Conservation (phyloP, 2,888 invertebrate genomes). For the Tiliacea citrago region DNA sequence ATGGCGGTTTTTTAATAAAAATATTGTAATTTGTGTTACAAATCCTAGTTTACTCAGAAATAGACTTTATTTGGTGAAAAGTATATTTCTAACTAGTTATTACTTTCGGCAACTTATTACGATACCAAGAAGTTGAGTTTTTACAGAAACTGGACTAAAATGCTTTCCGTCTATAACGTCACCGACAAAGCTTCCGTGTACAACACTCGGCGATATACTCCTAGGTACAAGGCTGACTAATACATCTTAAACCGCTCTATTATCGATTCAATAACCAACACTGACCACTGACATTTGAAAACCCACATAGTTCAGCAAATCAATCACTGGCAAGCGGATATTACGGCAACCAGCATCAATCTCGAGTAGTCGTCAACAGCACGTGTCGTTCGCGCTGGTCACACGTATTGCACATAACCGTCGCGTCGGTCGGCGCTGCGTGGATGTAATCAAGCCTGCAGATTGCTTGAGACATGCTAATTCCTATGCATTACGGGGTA, state of each 20-base stretch:
- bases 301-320: conserved; percentile 34
- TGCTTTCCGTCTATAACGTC: background rate
- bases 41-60: conserved; percentile 6
- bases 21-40: conserved; percentile 19
- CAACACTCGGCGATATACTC: background rate
- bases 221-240: background rate
- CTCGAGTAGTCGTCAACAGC: conserved; percentile 28
- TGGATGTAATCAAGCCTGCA: conserved; percentile 10
- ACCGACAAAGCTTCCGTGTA: background rate
- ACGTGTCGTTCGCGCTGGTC: background rate
- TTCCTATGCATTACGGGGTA: conserved; percentile 20
- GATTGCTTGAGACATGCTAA: conserved; percentile 37
- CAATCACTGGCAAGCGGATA: conserved; percentile 43
- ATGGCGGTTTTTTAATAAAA: conserved; percentile 32
- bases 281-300: conserved; percentile 29
- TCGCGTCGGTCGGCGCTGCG: background rate
- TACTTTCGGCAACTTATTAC: background rate
- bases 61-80: background rate
- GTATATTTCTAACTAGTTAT: background rate
- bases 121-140: background rate
- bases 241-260: conserved; percentile 4
- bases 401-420: background rate
- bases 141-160: background rate
- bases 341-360: conserved; percentile 41
- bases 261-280: conserved; percentile 13